A percentile compares a stretch with the other conserved stretches of the same genome.
phyloP scores from a whole-genome alignment of 2,888 invertebrate genomes.

The Eupithecia abbreviata region DNA sequence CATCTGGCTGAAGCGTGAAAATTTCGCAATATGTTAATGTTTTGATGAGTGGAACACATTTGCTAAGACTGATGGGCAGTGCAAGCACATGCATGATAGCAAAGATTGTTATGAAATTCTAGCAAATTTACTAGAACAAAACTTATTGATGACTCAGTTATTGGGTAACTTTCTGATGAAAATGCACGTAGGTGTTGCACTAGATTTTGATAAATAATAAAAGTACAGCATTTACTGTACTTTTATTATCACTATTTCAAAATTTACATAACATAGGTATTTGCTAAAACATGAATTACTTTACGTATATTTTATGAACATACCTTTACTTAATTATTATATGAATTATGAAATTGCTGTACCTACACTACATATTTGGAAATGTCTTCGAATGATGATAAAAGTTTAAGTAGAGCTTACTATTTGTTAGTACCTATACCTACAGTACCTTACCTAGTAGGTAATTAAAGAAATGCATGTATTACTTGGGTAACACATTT shows the following conservation, averaged over 20 bases:
- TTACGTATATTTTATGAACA: too few relatives aligned
- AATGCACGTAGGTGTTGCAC: constrained; percentile 10
- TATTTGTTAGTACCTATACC: neutral
- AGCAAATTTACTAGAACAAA: constrained; percentile 28
- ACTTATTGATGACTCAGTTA: constrained; percentile 4
- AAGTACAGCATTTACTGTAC: neutral
- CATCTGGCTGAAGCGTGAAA: constrained; percentile 20
- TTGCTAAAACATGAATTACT: neutral
- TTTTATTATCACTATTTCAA: neutral
- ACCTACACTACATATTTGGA: neutral
- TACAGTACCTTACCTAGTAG: too few relatives aligned
- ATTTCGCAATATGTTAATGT: constrained; percentile 20
- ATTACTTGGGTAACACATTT: neutral
- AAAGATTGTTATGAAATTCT: constrained; percentile 19
- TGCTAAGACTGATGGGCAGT: neutral
- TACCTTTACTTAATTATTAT: too few relatives aligned
- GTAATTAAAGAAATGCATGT: too few relatives aligned
- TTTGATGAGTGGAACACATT: constrained; percentile 14
- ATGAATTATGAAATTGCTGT: too few relatives aligned
- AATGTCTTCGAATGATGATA: neutral
- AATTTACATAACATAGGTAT: neutral
- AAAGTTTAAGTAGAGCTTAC: neutral
- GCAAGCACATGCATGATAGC: neutral
- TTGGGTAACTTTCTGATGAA: constrained; percentile 9
- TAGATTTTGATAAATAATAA: neutral